These are phyloP conservation scores for Nudaria mundana DNA, from an alignment of 2,888 invertebrate genomes.

Conservation along the genomic window DNA sequence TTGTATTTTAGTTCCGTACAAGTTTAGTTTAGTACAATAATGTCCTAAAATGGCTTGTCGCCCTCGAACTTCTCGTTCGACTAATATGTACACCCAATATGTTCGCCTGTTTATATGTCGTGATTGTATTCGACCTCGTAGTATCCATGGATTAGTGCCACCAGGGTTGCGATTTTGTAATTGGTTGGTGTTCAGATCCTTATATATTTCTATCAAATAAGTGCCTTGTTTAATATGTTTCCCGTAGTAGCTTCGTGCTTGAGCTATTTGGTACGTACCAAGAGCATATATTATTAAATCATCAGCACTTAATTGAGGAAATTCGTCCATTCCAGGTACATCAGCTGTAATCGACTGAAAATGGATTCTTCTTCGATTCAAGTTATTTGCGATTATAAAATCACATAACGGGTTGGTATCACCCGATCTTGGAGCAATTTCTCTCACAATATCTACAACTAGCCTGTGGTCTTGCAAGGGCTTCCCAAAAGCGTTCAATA, in stretches of 20 bases:
- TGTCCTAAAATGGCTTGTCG: neutral
- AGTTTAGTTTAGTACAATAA: neutral
- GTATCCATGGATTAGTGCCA: neutral
- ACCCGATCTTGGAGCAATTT: too few relatives aligned
- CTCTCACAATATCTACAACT: neutral
- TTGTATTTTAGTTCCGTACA: too few relatives aligned
- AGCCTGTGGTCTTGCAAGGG: neutral
- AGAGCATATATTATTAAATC: neutral
- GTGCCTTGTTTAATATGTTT: neutral
- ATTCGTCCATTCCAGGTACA: neutral
- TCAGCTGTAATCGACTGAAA: neutral
- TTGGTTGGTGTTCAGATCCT: neutral
- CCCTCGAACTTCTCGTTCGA: neutral
- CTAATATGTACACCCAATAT: neutral
- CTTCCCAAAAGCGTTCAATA: neutral
- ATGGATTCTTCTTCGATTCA: neutral
- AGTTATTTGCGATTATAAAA: neutral
- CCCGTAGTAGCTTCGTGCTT: neutral
- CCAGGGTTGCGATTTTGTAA: too few relatives aligned
- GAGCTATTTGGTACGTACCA: neutral
- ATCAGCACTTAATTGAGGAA: neutral
- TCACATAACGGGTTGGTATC: neutral
- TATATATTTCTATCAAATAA: neutral
- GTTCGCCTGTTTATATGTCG: neutral
- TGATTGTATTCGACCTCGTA: neutral